Percentiles rank a stretch among this genome's conserved stretches.
Conservation (phyloP, 2,113 vertebrate species). For the Riparia riparia region DNA sequence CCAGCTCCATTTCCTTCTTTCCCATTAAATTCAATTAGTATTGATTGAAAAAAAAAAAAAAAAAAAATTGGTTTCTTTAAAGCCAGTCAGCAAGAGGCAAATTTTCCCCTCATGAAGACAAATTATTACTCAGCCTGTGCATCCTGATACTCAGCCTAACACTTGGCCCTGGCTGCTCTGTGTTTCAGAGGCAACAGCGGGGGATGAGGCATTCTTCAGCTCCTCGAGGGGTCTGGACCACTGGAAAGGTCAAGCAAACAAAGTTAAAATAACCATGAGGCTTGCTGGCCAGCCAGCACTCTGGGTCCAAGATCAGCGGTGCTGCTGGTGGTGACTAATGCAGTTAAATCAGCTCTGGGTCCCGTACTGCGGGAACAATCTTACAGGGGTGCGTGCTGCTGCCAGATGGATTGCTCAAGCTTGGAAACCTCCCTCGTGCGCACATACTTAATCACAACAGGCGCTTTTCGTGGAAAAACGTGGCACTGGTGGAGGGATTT, state of each 20-base stretch:
- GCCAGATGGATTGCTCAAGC: constrained; percentile 80
- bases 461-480: constrained; percentile 61
- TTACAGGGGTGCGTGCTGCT: background rate
- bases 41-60: background rate
- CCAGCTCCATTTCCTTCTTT: background rate
- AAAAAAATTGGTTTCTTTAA: background rate
- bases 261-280: constrained; percentile 33
- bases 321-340: constrained; percentile 72
- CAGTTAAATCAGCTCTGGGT: constrained; percentile 55
- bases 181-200: background rate
- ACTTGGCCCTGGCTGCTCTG: background rate
- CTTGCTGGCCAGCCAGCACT: constrained; percentile 28
- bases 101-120: background rate
- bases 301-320: constrained; percentile 52
- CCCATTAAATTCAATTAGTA: background rate
- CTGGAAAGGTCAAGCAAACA: constrained; percentile 51
- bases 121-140: background rate
- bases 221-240: constrained; percentile 18
- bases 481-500: constrained; percentile 7
- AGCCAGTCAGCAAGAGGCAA: background rate
- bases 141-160: background rate
- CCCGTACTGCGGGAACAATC: constrained; percentile 38
- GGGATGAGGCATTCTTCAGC: background rate
- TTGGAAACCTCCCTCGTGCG: constrained; percentile 61
- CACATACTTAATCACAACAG: constrained; percentile 65